Evolutionary conservation across 2,797 vertebrate genomes (phyloP).

Genomic region (Anguilla obscura): DNA sequence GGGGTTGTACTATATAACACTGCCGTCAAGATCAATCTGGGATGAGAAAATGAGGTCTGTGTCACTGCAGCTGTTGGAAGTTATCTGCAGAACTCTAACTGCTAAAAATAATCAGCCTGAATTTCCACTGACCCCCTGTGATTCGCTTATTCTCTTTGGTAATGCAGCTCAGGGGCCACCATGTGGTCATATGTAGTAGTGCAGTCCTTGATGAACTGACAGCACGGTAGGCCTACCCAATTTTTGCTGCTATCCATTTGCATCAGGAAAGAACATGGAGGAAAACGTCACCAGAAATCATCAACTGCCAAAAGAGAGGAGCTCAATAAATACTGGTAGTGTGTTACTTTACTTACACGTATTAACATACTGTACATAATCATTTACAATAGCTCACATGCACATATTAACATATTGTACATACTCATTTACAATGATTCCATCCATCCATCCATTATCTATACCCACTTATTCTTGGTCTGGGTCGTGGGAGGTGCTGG

Average conservation of each 20-base stretch:
- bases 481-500: too few relatives aligned
- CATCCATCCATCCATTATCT: too few relatives aligned
- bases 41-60: constrained; percentile 20
- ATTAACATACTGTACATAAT: too few relatives aligned
- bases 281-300: neutral
- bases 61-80: neutral
- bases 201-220: neutral
- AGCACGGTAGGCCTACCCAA: neutral
- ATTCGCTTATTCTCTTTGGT: neutral
- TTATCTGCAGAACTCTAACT: neutral
- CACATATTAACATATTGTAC: too few relatives aligned
- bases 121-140: constrained; percentile 25
- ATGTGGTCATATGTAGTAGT: neutral
- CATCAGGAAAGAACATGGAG: neutral
- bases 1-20: constrained; percentile 7
- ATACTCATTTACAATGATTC: too few relatives aligned
- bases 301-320: neutral
- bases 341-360: neutral
- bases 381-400: too few relatives aligned
- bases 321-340: neutral
- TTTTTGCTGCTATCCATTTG: neutral
- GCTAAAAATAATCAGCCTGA: constrained; percentile 33
- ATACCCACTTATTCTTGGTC: too few relatives aligned
- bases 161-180: neutral
- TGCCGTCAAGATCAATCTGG: constrained; percentile 22